These are phyloP conservation scores for Diarsia rubi DNA, from an alignment of 2,888 invertebrate genomes.

Conservation along the genomic window DNA sequence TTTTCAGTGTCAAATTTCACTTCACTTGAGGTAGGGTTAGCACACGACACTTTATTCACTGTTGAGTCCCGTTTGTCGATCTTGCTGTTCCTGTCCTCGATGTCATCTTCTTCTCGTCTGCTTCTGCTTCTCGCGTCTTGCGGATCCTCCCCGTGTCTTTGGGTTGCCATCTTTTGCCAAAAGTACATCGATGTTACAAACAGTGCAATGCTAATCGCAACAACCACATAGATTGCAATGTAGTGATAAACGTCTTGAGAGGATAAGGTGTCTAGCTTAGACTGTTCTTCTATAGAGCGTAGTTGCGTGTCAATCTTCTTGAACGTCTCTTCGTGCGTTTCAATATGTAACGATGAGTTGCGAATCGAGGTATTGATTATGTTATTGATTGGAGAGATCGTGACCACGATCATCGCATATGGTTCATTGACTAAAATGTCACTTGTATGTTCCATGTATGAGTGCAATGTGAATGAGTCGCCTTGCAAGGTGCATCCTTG, in stretches of 20 bases:
- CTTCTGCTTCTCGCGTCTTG: too few species aligned
- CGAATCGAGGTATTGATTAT: constrained; percentile 9
- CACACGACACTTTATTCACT: too few species aligned
- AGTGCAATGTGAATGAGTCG: constrained; percentile 5
- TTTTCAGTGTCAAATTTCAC: too few species aligned
- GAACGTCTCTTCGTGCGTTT: not conserved
- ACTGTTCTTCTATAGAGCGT: not conserved
- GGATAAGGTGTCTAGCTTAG: too few species aligned
- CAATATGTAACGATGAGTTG: constrained; percentile 1
- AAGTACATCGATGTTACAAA: constrained; percentile 18
- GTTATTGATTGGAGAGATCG: constrained; percentile 14
- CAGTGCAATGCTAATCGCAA: constrained; percentile 19
- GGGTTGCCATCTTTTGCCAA: constrained; percentile 21
- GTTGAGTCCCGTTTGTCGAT: too few species aligned
- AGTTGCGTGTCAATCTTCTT: not conserved
- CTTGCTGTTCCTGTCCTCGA: too few species aligned
- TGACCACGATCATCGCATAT: not conserved
- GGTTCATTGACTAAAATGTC: not conserved
- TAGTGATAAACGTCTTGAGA: too few species aligned
- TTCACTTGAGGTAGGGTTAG: too few species aligned
- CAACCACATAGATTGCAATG: constrained; percentile 15
- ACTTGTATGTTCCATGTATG: not conserved
- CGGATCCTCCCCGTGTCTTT: too few species aligned
- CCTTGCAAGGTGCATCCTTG: constrained; percentile 10
- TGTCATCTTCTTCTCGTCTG: too few species aligned